Evolutionary conservation across 2,888 invertebrate genomes (phyloP).

Genomic region (Notodonta dromedarius): DNA sequence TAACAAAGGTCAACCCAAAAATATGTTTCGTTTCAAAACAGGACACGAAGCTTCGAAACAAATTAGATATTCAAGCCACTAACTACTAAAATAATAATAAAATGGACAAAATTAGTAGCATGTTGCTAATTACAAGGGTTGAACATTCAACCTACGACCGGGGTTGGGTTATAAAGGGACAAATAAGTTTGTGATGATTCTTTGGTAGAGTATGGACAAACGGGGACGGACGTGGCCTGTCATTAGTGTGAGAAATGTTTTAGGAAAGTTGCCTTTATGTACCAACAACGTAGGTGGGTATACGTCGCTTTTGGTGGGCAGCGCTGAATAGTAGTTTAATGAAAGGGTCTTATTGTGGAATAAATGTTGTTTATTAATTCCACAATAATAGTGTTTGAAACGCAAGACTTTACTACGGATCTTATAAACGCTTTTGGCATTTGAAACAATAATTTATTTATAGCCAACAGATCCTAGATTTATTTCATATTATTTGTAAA

Average conservation of each 20-base stretch:
- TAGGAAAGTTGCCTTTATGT: constrained; percentile 53
- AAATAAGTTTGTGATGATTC: constrained; percentile 73
- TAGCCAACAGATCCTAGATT: no score
- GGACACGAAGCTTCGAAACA: neutral
- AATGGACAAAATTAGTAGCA: constrained; percentile 53
- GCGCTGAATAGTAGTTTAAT: constrained; percentile 62
- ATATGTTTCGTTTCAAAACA: constrained; percentile 1
- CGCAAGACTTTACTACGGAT: neutral
- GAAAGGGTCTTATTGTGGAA: constrained; percentile 58
- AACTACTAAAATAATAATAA: constrained; percentile 40
- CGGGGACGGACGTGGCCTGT: constrained; percentile 55
- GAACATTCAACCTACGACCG: constrained; percentile 55
- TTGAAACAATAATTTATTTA: no score
- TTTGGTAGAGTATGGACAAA: constrained; percentile 60
- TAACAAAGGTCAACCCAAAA: neutral
- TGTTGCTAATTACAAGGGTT: constrained; percentile 71
- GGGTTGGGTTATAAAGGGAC: constrained; percentile 59
- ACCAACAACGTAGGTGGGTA: constrained; percentile 26
- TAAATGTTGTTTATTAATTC: constrained; percentile 20
- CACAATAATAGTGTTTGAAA: constrained; percentile 10
- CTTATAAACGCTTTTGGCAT: no score
- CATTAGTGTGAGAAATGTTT: constrained; percentile 69
- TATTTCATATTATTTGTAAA: no score
- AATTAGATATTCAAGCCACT: constrained; percentile 16
- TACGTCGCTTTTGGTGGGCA: constrained; percentile 18